phyloP scores from a whole-genome alignment of 2,797 vertebrate genomes.

The Microhierax caerulescens region DNA sequence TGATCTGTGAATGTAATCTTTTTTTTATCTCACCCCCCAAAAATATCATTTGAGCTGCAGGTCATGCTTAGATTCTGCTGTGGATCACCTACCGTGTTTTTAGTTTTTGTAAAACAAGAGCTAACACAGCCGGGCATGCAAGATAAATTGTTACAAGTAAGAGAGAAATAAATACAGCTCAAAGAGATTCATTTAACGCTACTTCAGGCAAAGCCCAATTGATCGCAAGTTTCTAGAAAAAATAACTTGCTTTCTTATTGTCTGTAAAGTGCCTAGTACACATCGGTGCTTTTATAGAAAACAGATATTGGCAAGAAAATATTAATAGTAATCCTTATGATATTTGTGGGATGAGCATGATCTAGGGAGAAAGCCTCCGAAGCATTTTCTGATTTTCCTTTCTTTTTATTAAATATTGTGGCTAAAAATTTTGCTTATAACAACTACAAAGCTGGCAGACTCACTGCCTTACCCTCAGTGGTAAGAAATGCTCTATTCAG shows the following conservation, averaged over 20 bases:
- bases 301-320: not conserved
- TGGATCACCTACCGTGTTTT: not conserved
- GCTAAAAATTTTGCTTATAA: not conserved
- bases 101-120: not conserved
- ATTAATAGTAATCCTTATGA: not conserved
- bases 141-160: conserved; percentile 16
- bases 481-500: not conserved
- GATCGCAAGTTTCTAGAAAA: not conserved
- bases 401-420: not conserved
- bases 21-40: too few species aligned
- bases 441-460: not conserved
- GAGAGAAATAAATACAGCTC: not conserved
- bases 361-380: not conserved
- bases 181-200: not conserved
- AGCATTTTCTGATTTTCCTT: not conserved
- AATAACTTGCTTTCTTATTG: not conserved
- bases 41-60: not conserved
- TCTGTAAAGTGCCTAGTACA: conserved; percentile 7
- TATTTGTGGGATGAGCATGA: not conserved
- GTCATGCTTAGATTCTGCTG: not conserved
- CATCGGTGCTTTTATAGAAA: not conserved
- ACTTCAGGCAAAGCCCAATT: not conserved
- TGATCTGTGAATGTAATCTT: not conserved
- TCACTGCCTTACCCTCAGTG: not conserved
- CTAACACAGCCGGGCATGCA: not conserved